Evolutionary conservation across 1,140 invertebrate genomes (phyloP).

Genomic region (Zaprionus camerounensis): DNA sequence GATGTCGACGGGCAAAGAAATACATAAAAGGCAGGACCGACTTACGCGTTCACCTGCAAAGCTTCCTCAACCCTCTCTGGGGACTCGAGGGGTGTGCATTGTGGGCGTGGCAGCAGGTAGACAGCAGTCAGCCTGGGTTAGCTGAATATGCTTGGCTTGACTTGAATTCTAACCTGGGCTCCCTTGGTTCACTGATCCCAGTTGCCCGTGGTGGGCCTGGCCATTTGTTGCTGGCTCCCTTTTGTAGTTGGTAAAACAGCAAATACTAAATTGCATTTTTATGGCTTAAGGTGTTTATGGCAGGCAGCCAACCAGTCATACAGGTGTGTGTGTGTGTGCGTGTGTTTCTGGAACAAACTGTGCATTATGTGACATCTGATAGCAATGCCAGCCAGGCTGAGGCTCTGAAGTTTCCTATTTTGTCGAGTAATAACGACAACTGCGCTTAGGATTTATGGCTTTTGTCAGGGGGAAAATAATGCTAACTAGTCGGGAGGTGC

Average conservation of each 20-base stretch:
- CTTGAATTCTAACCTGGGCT: constrained; percentile 28
- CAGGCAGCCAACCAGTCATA: constrained; percentile 8
- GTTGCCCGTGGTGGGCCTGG: constrained; percentile 45
- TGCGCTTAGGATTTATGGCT: constrained; percentile 53
- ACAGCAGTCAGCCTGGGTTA: background rate
- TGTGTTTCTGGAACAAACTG: constrained; percentile 20
- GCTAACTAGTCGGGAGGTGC: constrained; percentile 21
- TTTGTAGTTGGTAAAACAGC: constrained; percentile 34
- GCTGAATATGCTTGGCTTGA: background rate
- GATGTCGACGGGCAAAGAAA: constrained; percentile 14
- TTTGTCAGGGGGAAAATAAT: background rate
- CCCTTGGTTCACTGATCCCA: constrained; percentile 64
- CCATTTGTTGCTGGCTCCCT: constrained; percentile 31
- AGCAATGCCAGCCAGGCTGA: constrained; percentile 27
- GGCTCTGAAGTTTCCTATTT: constrained; percentile 14
- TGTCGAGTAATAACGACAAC: constrained; percentile 49
- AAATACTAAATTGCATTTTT: constrained; percentile 78
- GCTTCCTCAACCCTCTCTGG: constrained; percentile 16
- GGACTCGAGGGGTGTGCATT: background rate
- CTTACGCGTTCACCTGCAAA: constrained; percentile 33
- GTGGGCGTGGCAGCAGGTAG: constrained; percentile 10
- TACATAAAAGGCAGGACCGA: constrained; percentile 23
- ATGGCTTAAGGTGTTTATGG: constrained; percentile 51
- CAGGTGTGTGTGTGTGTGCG: constrained; percentile 12
- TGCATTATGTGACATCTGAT: constrained; percentile 71